A percentile compares a stretch with the other conserved stretches of the same genome.
These are phyloP conservation scores for Leptodactylus fuscus DNA, from an alignment of 2,113 vertebrate species.

Conservation along the genomic window DNA sequence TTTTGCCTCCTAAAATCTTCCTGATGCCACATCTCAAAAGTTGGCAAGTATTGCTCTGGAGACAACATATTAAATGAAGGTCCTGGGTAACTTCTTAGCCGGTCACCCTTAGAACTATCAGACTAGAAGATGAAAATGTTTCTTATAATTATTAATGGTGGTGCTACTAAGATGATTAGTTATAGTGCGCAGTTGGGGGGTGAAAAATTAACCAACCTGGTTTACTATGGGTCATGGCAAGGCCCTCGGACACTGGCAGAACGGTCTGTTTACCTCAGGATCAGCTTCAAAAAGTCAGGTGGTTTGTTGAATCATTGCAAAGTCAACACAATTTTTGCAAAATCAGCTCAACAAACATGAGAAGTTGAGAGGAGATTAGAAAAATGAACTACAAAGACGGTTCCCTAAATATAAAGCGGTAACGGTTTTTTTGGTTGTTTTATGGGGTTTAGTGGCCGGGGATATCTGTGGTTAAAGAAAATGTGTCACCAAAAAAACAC, in stretches of 20 bases:
- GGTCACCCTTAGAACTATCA: no score
- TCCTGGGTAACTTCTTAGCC: not conserved
- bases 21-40: not conserved
- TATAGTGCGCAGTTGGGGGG: not conserved
- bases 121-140: not conserved
- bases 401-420: no score
- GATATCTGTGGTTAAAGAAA: no score
- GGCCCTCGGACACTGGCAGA: slow-evolving; percentile 1
- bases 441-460: no score
- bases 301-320: slow-evolving; percentile 35
- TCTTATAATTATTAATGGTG: not conserved
- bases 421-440: no score
- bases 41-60: not conserved
- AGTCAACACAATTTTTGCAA: slow-evolving; percentile 22
- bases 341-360: not conserved
- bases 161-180: not conserved
- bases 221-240: slow-evolving; percentile 17
- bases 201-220: slow-evolving; percentile 41
- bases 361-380: not conserved
- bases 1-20: not conserved
- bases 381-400: no score
- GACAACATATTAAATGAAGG: not conserved
- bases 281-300: slow-evolving; percentile 2
- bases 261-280: not conserved
- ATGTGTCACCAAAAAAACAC: no score